phyloP scores from a whole-genome alignment of 2,113 vertebrate genomes.

The Platysternon megacephalum region DNA sequence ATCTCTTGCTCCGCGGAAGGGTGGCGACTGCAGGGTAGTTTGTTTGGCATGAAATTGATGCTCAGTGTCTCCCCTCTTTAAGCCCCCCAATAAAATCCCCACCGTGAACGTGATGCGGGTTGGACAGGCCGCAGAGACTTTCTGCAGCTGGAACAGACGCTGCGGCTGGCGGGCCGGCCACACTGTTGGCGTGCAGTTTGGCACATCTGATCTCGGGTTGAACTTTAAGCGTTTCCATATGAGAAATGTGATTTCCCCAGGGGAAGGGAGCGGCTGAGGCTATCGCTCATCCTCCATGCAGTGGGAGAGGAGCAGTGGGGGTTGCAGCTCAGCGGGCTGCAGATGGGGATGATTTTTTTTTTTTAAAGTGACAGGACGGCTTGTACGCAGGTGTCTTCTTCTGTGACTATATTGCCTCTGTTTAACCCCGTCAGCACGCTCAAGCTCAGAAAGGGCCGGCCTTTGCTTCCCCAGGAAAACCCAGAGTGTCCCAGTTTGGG shows the following conservation, averaged over 20 bases:
- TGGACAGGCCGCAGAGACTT: neutral
- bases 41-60: neutral
- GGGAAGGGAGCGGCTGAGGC: neutral
- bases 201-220: neutral
- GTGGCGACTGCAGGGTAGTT: neutral
- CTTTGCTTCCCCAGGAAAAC: neutral
- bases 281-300: neutral
- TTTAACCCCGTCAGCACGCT: neutral
- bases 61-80: too few relatives aligned
- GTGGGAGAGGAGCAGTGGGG: neutral
- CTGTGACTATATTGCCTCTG: neutral
- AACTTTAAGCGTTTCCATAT: neutral
- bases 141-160: neutral
- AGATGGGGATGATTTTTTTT: neutral
- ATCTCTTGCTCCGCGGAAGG: neutral
- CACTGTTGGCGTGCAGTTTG: neutral
- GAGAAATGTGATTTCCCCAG: neutral
- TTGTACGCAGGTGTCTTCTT: neutral
- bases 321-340: neutral
- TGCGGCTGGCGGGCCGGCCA: neutral
- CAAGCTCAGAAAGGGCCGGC: neutral
- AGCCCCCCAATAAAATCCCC: neutral
- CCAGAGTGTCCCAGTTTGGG: neutral
- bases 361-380: neutral
- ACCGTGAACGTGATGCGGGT: neutral